Evolutionary conservation across 2,888 invertebrate species (phyloP).

Genomic region (Brachyopa scutellaris): DNA sequence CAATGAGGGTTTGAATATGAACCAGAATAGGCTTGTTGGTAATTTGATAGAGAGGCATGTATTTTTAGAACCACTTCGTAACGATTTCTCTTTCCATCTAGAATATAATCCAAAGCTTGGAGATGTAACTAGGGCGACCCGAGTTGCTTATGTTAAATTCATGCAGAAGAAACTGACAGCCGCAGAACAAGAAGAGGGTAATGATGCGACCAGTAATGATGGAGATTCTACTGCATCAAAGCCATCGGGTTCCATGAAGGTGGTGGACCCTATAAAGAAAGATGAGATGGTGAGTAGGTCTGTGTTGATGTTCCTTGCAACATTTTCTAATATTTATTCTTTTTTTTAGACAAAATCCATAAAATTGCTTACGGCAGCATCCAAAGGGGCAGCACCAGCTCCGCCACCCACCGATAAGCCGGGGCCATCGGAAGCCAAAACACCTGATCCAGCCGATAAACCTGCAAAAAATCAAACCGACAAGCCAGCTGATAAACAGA

Average conservation of each 20-base stretch:
- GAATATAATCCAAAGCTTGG: constrained; percentile 92
- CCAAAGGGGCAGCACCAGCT: constrained; percentile 39
- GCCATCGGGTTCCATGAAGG: constrained; percentile 27
- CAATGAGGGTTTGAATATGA: constrained; percentile 85
- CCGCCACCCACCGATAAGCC: constrained; percentile 48
- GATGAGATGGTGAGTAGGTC: constrained; percentile 29
- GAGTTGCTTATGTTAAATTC: constrained; percentile 94
- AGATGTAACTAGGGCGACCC: constrained; percentile 88
- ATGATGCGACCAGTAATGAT: constrained; percentile 63
- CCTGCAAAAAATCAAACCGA: constrained; percentile 70
- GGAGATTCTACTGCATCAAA: constrained; percentile 47
- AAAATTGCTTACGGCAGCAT: constrained; percentile 3
- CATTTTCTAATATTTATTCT: not conserved
- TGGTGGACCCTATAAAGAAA: constrained; percentile 3
- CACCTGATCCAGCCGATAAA: constrained; percentile 68
- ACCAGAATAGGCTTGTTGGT: constrained; percentile 89
- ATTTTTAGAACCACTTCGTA: no score
- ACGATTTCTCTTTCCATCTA: constrained; percentile 74
- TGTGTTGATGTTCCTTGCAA: not conserved
- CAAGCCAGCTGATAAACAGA: constrained; percentile 70
- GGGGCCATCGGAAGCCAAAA: constrained; percentile 73
- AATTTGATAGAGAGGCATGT: no score
- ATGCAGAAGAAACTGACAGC: constrained; percentile 88
- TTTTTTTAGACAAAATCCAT: constrained; percentile 43
- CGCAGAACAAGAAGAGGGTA: constrained; percentile 80